A percentile compares a stretch with the other conserved stretches of the same genome.
These are phyloP conservation scores for Xestoiulus laeticollis DNA, from an alignment of 2,888 invertebrate species.

Conservation along the genomic window DNA sequence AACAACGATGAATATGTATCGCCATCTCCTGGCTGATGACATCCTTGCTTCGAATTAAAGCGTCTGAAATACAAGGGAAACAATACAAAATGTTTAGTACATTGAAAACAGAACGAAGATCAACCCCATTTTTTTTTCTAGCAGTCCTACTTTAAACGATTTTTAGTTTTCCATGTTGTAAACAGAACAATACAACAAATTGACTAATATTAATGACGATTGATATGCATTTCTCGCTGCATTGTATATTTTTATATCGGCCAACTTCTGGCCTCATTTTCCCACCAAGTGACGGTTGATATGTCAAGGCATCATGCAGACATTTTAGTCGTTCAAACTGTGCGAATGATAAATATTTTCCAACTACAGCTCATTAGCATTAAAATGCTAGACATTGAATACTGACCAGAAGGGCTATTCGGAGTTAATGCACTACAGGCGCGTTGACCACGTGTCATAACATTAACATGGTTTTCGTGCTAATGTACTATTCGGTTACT, in stretches of 20 bases:
- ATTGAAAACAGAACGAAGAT: background rate
- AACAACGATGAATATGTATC: background rate
- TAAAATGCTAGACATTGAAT: background rate
- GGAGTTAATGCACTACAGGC: background rate
- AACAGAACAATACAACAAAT: slow-evolving; percentile 6
- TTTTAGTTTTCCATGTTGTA: background rate
- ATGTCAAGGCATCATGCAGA: background rate
- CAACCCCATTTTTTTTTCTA: background rate
- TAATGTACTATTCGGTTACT: background rate
- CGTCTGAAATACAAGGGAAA: background rate
- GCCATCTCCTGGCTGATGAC: background rate
- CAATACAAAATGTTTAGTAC: background rate
- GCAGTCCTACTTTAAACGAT: background rate
- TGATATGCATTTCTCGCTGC: background rate
- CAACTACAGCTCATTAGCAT: background rate
- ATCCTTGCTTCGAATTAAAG: background rate
- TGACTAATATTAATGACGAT: slow-evolving; percentile 5
- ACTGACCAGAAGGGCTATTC: background rate
- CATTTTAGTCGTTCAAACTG: background rate
- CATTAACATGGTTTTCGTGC: background rate
- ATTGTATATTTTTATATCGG: background rate
- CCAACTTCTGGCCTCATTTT: background rate
- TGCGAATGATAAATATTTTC: background rate
- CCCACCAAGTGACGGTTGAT: background rate
- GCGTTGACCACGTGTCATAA: background rate